Conservation (phyloP, 1,140 invertebrate species). For the Papilio aristodemus region DNA sequence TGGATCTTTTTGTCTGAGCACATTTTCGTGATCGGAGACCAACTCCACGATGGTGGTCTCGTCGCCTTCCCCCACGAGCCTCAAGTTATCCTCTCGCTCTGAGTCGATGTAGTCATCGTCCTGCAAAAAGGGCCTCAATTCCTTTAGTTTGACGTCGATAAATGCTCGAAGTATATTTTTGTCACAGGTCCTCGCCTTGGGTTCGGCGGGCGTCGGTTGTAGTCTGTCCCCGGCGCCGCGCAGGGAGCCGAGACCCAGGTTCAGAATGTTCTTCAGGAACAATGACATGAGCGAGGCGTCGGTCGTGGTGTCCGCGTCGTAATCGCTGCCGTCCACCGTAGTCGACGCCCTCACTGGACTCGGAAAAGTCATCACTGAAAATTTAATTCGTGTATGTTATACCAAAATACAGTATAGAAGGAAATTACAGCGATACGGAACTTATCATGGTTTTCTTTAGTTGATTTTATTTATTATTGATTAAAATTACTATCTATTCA, state of each 20-base stretch:
- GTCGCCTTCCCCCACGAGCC: slow-evolving; percentile 42
- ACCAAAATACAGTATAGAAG: no score
- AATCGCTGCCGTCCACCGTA: not conserved
- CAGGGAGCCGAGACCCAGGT: not conserved
- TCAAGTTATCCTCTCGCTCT: slow-evolving; percentile 37
- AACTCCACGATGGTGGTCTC: slow-evolving; percentile 62
- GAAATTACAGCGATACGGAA: not conserved
- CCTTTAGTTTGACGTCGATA: slow-evolving; percentile 48
- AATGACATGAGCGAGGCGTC: not conserved
- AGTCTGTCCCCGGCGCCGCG: not conserved
- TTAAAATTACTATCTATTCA: no score
- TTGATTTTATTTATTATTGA: no score
- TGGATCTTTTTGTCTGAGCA: slow-evolving; percentile 33
- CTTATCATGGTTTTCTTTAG: no score
- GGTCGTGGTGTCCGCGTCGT: not conserved
- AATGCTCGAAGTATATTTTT: slow-evolving; percentile 42
- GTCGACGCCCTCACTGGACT: not conserved
- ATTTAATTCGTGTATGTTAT: not conserved
- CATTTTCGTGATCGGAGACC: slow-evolving; percentile 37
- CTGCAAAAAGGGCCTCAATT: slow-evolving; percentile 52
- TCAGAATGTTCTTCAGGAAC: not conserved
- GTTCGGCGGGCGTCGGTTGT: slow-evolving; percentile 8
- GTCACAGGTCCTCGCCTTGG: slow-evolving; percentile 12
- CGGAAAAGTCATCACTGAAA: not conserved
- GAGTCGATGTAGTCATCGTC: slow-evolving; percentile 41